A percentile compares a stretch with the other conserved stretches of the same genome.
Evolutionary conservation across 2,888 invertebrate species (phyloP).

Genomic region (Plutella xylostella): DNA sequence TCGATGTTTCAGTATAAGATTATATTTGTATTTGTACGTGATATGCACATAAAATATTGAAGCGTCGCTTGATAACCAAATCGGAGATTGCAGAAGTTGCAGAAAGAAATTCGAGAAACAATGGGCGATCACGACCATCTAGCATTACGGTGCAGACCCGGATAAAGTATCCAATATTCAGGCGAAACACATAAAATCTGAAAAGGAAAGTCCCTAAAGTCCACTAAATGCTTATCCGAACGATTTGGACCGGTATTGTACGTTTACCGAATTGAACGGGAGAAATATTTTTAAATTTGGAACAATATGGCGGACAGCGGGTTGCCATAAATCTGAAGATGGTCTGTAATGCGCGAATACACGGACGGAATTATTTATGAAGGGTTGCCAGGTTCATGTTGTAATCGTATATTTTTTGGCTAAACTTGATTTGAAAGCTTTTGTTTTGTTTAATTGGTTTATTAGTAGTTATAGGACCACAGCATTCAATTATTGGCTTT

Average conservation of each 20-base stretch:
- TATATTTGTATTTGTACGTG: too few relatives aligned
- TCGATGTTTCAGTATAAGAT: too few relatives aligned
- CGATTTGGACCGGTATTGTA: slow-evolving; percentile 27
- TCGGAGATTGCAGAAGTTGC: not conserved
- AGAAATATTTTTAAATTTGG: slow-evolving; percentile 61
- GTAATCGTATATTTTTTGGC: slow-evolving; percentile 23
- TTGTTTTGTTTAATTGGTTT: too few relatives aligned
- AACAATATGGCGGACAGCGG: slow-evolving; percentile 63
- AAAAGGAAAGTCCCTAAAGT: slow-evolving; percentile 33
- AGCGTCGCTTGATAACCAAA: too few relatives aligned
- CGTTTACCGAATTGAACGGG: slow-evolving; percentile 33
- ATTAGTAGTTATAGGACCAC: too few relatives aligned
- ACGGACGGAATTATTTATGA: slow-evolving; percentile 59
- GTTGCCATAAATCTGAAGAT: slow-evolving; percentile 62
- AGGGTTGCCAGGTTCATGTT: slow-evolving; percentile 41
- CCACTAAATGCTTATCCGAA: slow-evolving; percentile 32
- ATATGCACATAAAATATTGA: too few relatives aligned
- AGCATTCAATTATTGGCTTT: not conserved
- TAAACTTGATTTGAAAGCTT: not conserved
- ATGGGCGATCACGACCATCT: not conserved
- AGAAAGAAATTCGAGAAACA: not conserved
- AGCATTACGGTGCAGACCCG: too few relatives aligned
- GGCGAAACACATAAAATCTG: slow-evolving; percentile 35
- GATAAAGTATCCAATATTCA: slow-evolving; percentile 25
- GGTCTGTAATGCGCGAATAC: slow-evolving; percentile 58